A percentile compares a stretch with the other conserved stretches of the same genome.
These are phyloP conservation scores for Fragum sueziense DNA, from an alignment of 2,888 invertebrate genomes.

Conservation along the genomic window DNA sequence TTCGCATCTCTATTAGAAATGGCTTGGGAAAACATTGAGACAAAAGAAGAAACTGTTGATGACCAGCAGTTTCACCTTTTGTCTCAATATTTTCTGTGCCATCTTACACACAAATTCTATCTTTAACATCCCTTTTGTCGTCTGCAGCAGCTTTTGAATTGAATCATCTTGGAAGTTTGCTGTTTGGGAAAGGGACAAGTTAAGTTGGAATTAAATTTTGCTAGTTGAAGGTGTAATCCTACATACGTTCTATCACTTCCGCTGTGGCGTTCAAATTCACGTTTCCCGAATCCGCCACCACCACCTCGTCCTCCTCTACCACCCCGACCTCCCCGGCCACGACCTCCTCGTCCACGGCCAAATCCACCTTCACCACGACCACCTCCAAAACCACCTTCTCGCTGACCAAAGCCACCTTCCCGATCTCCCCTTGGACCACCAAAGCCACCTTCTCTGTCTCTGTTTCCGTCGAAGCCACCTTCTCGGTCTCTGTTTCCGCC, in stretches of 20 bases:
- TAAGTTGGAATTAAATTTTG: no score
- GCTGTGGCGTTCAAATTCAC: constrained; percentile 97
- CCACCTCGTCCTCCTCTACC: constrained; percentile 66
- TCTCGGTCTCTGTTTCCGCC: constrained; percentile 70
- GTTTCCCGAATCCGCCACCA: constrained; percentile 85
- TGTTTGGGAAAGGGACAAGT: no score
- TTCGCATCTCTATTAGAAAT: no score
- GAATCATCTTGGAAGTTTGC: no score
- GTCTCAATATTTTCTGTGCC: no score
- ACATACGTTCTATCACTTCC: constrained; percentile 95
- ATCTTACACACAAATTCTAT: no score
- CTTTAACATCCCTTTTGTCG: no score
- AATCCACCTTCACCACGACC: constrained; percentile 58
- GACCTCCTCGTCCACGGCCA: constrained; percentile 66
- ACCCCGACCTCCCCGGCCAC: constrained; percentile 64
- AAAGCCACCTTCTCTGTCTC: constrained; percentile 51
- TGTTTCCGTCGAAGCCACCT: no score
- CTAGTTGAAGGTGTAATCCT: background rate
- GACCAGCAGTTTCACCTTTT: no score
- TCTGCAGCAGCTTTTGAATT: no score
- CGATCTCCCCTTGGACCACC: constrained; percentile 80
- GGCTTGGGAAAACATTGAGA: no score
- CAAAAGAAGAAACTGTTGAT: no score
- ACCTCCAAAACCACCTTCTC: constrained; percentile 62
- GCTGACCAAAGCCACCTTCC: constrained; percentile 93